Evolutionary conservation across 2,888 invertebrate species (phyloP).

Genomic region (Prenolepis imparis): DNA sequence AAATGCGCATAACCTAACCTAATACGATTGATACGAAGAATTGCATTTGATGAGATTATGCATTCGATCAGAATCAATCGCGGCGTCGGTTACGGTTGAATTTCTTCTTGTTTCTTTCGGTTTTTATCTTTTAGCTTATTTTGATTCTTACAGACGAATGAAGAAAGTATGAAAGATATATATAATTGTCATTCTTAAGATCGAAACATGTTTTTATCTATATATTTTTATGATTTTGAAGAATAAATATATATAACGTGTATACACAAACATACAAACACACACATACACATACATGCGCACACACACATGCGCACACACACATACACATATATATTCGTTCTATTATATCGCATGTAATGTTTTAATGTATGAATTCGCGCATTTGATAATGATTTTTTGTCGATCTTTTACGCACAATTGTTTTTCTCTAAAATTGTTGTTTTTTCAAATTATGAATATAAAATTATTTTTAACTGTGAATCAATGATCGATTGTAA

Average conservation of each 20-base stretch:
- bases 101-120: background rate
- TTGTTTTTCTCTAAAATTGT: background rate
- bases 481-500: background rate
- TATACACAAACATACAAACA: slow-evolving; percentile 16
- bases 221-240: background rate
- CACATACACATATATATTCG: slow-evolving; percentile 8
- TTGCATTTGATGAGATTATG: background rate
- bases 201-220: background rate
- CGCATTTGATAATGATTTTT: background rate
- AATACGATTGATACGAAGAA: background rate
- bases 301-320: no score
- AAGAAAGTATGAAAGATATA: background rate
- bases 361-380: background rate
- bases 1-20: no score
- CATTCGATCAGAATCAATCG: background rate
- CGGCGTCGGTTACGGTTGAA: background rate
- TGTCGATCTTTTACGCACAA: background rate
- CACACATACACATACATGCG: background rate
- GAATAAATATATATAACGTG: slow-evolving; percentile 58
- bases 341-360: slow-evolving; percentile 61
- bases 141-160: background rate
- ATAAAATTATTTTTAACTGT: background rate
- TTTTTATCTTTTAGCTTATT: background rate
- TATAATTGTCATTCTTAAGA: background rate
- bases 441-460: background rate